Base-by-base conservation (phyloP, 2,113 vertebrate genomes). In the Xiphophorus hellerii region DNA sequence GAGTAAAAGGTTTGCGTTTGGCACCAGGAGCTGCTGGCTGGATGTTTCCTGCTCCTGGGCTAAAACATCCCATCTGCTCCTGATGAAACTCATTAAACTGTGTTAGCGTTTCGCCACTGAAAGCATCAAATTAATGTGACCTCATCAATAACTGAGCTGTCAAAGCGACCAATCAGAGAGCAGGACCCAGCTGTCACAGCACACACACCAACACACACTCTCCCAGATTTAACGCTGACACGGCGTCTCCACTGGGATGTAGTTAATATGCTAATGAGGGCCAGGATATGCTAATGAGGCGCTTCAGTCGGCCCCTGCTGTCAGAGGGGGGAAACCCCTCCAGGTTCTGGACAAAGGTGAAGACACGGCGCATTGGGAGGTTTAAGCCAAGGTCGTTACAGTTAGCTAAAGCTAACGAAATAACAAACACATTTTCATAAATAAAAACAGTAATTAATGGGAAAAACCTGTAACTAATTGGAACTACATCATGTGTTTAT, bases 111-210 rank as follows among this genome's bases (percentile, higher is more conserved):
- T 31, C 27, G 20, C 54, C 80, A 30, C 61, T 28, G 39, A 73
- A 73, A n/a, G 22, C 72, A 44, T n/a, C 74, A 30, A 33, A 13
- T 30, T 69, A 63, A 37, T 48, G 68, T 28, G 39, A 73, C n/a
- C 48, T 73, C 89, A 90, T 93, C 87, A 91, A 90, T 93, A 88
- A 92, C 81, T 35, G 86, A 92, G 44, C 90, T 92, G 91, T 93
- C 89, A 87, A 8, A 72, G 73, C 83, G 61, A 69, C 81, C 81
- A 80, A 86, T 87, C 85, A 82, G 74, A 78, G 78, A n/a, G 44
- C 83, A 73, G 84, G 85, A 73, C 81, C 48, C 93, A 87, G 84
- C 86, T 88, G 86, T 25, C 28, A 66, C 9, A 25, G 42, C 42
- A 29, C 72, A 37, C 78, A 64, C 80, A 27, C 73, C 64, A 67